These are phyloP conservation scores for Galeopterus variegatus DNA, from an alignment of 2,113 vertebrate species.

Conservation along the genomic window DNA sequence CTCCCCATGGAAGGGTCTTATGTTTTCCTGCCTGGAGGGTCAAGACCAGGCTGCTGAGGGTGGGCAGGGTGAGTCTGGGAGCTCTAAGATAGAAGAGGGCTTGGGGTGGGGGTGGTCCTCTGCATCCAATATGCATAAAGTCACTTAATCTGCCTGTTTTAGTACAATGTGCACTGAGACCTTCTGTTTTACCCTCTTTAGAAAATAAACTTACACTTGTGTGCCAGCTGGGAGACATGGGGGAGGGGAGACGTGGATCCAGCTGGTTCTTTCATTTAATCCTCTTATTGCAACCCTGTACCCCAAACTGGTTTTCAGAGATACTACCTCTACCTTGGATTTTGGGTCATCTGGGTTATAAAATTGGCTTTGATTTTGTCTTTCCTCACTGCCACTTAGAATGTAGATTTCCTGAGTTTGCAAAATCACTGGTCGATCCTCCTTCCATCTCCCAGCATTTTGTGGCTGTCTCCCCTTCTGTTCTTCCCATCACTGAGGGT, in stretches of 20 bases:
- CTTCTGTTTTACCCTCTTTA: background rate
- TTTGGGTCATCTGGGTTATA: background rate
- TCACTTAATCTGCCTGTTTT: background rate
- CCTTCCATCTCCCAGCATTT: background rate
- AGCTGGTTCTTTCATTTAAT: background rate
- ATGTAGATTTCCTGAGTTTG: background rate
- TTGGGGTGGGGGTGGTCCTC: background rate
- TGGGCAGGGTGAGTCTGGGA: background rate
- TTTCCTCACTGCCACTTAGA: background rate
- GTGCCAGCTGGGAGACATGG: background rate
- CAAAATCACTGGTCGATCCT: background rate
- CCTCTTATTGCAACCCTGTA: fast-evolving
- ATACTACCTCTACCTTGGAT: background rate
- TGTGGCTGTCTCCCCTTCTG: fast-evolving
- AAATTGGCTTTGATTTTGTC: background rate
- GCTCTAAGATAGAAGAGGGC: background rate
- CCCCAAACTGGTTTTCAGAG: background rate
- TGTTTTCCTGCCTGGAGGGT: background rate
- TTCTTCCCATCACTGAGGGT: background rate
- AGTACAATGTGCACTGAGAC: too few species aligned
- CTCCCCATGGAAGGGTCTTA: background rate
- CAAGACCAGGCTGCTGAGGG: background rate
- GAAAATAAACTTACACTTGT: background rate
- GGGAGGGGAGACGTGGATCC: fast-evolving
- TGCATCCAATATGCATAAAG: fast-evolving